Base-by-base conservation (phyloP, 2,888 invertebrate genomes). In the Congeria kusceri region DNA sequence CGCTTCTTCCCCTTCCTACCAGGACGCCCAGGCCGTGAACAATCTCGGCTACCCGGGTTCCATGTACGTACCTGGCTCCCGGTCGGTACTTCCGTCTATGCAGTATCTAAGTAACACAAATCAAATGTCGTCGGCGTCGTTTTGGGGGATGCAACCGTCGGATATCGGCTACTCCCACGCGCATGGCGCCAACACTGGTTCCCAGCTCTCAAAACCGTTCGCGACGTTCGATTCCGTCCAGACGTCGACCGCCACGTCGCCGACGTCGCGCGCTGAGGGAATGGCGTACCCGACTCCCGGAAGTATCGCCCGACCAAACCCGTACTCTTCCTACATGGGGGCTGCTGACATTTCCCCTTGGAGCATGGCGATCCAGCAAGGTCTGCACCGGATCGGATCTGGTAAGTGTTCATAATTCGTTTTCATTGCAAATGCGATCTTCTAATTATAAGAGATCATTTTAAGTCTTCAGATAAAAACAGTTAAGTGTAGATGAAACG, bases 291-390 rank as follows among this genome's bases (percentile, higher is more conserved):
- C 75, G 15, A 23, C 72, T 7, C 18, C 80, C 1, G 68, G 73
- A 32, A 64, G 63, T 13, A 59, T 83, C 23, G 72, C 83, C 23
- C 68, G 83, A 27, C 80, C 83, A 5, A 83, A 74, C 57, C 83
- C 83, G 4, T 83, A 83, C 70, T 61, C 83, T 1, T 75, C 83
- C 47, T 83, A 83, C 62, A 83, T 83, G 83, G 83, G 83, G 0
- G 65, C 75, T 3, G 65, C 78, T 3, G 83, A 83, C 18, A 72
- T 83, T 13, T 77, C 83, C 15, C 83, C 83, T 1, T 83, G 83
- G 83, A 83, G 83, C 29, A 83, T 83, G 83, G 83, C 83, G 13
- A 83, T 83, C 9, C 83, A 83, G 29, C 83, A 83, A 46, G 83
- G 83, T 9, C 72, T 83, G 3, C 83, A 80, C 29, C 64, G 83